phyloP scores from a whole-genome alignment of 2,113 vertebrate genomes.

The Plestiodon gilberti region DNA sequence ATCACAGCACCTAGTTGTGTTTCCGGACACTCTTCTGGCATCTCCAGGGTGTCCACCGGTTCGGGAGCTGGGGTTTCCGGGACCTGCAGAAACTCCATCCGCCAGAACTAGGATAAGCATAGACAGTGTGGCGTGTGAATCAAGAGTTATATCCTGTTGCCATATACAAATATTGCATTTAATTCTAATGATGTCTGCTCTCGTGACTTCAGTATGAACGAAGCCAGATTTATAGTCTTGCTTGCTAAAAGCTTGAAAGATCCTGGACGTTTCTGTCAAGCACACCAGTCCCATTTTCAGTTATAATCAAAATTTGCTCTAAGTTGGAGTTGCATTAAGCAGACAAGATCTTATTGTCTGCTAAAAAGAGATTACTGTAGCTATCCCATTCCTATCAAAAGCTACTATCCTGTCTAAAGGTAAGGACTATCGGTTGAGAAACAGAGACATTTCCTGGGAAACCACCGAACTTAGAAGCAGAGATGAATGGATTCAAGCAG shows the following conservation, averaged over 20 bases:
- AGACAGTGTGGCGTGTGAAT: not conserved
- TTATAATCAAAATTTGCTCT: not conserved
- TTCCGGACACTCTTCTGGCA: conserved; percentile 90
- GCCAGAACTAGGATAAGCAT: conserved; percentile 87
- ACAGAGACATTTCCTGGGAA: not conserved
- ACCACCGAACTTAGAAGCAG: too few species aligned
- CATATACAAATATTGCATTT: not conserved
- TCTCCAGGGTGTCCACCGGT: conserved; percentile 85
- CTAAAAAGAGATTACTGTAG: not conserved
- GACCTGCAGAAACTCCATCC: conserved; percentile 98
- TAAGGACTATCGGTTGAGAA: not conserved
- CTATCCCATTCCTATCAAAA: too few species aligned
- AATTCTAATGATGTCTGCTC: not conserved
- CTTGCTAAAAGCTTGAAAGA: not conserved
- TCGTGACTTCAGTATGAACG: not conserved
- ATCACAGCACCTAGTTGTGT: conserved; percentile 86
- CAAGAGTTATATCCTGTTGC: not conserved
- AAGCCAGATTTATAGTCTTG: not conserved
- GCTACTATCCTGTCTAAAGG: too few species aligned
- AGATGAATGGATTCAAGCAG: too few species aligned
- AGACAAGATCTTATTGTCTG: not conserved
- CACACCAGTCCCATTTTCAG: not conserved
- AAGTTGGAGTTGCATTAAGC: not conserved
- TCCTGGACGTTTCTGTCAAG: not conserved
- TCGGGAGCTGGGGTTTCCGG: conserved; percentile 96